A percentile compares a stretch with the other conserved stretches of the same genome.
Evolutionary conservation across 2,113 vertebrate species (phyloP).

Genomic region (Chascanopsetta lugubris): DNA sequence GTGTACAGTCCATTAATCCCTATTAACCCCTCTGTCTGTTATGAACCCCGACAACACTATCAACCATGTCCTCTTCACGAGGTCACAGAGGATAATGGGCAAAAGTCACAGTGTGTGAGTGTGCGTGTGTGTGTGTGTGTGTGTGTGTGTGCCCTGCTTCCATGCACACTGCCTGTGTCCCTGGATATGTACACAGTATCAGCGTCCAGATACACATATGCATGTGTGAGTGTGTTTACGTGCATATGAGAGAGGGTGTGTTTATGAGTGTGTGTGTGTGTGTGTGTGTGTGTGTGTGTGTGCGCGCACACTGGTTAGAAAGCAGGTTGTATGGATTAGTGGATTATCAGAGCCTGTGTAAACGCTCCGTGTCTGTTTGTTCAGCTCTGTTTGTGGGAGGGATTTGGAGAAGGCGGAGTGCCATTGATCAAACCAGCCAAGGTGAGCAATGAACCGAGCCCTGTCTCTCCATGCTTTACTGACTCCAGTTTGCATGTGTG

Average conservation of each 20-base stretch:
- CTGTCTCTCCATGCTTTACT: conserved; percentile 66
- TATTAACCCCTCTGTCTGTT: conserved; percentile 72
- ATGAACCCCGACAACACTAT: conserved; percentile 65
- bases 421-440: conserved; percentile 81
- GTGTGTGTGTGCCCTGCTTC: conserved; percentile 21
- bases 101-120: conserved; percentile 46
- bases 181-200: conserved; percentile 33
- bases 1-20: conserved; percentile 72
- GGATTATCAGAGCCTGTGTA: conserved; percentile 81
- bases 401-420: conserved; percentile 78
- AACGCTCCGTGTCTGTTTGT: conserved; percentile 79
- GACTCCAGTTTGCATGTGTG: conserved; percentile 52
- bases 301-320: conserved; percentile 61
- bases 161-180: conserved; percentile 22
- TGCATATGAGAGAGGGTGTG: no score
- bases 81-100: conserved; percentile 70
- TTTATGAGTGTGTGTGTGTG: no score
- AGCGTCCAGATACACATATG: conserved; percentile 24
- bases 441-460: conserved; percentile 79
- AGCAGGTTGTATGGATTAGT: conserved; percentile 79
- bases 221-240: no score
- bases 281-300: conserved; percentile 42
- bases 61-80: conserved; percentile 61
- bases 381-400: conserved; percentile 83
- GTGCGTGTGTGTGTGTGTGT: conserved; percentile 28